Evolutionary conservation across 2,888 invertebrate species (phyloP).

Genomic region (Agonum fuliginosum): DNA sequence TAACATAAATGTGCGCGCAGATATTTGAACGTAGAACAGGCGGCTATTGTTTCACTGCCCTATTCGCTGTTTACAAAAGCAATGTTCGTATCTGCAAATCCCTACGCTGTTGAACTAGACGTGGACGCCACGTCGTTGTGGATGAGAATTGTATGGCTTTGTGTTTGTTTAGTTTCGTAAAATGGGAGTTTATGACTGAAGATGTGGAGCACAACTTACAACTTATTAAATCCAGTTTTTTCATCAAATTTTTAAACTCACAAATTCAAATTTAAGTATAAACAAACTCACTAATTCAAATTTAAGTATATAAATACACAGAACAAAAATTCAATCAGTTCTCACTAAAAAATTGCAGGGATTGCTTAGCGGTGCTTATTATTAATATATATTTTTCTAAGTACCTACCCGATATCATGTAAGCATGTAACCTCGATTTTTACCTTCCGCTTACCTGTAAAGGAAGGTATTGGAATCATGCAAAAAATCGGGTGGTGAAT

Average conservation of each 20-base stretch:
- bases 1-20: slow-evolving; percentile 20
- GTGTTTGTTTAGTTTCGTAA: background rate
- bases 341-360: too few species aligned
- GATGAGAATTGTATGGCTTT: background rate
- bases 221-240: background rate
- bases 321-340: too few species aligned
- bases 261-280: too few species aligned
- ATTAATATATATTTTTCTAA: too few species aligned
- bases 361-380: too few species aligned
- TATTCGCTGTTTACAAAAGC: slow-evolving; percentile 13
- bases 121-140: background rate
- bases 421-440: too few species aligned
- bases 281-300: too few species aligned
- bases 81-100: slow-evolving; percentile 40
- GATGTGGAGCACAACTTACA: background rate
- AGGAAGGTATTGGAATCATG: too few species aligned
- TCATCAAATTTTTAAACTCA: background rate
- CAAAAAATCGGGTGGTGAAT: too few species aligned
- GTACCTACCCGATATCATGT: too few species aligned
- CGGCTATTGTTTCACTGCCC: slow-evolving; percentile 28
- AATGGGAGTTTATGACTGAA: background rate
- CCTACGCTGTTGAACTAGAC: background rate
- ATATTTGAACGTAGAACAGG: slow-evolving; percentile 18
- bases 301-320: too few species aligned
- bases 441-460: too few species aligned